phyloP scores from a whole-genome alignment of 2,797 vertebrate genomes.

The Gambusia yucatana region DNA sequence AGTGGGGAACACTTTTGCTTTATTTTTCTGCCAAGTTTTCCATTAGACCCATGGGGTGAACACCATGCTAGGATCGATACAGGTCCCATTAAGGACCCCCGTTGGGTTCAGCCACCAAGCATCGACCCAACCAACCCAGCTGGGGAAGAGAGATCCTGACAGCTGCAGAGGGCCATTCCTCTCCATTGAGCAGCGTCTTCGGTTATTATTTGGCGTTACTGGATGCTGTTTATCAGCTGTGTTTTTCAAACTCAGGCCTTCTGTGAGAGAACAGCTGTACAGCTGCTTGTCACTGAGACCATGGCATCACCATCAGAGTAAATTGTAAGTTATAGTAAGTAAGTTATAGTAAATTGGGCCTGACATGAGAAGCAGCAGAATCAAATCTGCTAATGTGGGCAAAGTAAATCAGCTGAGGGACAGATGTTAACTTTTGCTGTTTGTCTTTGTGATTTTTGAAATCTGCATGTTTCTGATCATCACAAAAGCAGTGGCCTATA shows the following conservation, averaged over 20 bases:
- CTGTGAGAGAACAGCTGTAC: conserved; percentile 62
- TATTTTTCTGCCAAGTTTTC: conserved; percentile 51
- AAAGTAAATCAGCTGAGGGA: conserved; percentile 41
- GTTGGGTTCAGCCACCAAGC: conserved; percentile 59
- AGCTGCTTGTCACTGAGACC: conserved; percentile 54
- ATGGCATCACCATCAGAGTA: conserved; percentile 29
- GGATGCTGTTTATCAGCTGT: conserved; percentile 57
- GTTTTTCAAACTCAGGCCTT: conserved; percentile 55
- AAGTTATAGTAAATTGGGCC: conserved; percentile 40
- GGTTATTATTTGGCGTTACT: conserved; percentile 55
- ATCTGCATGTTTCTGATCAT: conserved; percentile 41
- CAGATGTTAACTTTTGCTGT: conserved; percentile 56
- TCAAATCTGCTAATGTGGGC: conserved; percentile 42
- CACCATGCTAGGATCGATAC: conserved; percentile 71
- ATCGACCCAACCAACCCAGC: conserved; percentile 62
- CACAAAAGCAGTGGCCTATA: conserved; percentile 41
- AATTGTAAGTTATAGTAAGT: too few species aligned
- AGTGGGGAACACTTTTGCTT: conserved; percentile 30
- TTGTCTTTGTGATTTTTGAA: conserved; percentile 46
- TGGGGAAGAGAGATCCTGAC: conserved; percentile 40
- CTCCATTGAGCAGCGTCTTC: conserved; percentile 18
- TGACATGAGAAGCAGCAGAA: conserved; percentile 48
- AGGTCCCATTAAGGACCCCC: conserved; percentile 75
- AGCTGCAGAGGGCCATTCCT: conserved; percentile 29
- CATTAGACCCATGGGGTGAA: conserved; percentile 71